Percentiles rank a stretch among this genome's conserved stretches.
Conservation (phyloP, 2,797 vertebrate genomes). For the Coranthus polyacanthus region DNA sequence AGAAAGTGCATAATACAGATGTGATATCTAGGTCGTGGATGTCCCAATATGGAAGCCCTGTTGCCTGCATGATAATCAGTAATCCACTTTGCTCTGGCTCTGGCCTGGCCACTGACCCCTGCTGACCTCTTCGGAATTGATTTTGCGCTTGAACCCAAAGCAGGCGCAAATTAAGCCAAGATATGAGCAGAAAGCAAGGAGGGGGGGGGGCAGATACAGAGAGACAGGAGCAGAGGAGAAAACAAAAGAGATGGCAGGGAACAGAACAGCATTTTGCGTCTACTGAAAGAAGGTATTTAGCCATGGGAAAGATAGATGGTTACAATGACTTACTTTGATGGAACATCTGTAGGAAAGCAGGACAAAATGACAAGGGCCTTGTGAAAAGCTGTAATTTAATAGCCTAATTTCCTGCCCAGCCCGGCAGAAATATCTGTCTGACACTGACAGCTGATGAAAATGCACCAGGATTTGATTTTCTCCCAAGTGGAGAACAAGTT, state of each 20-base stretch:
- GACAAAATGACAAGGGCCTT: slow-evolving; percentile 85
- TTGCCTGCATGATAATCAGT: slow-evolving; percentile 89
- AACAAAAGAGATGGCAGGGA: slow-evolving; percentile 32
- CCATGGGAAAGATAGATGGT: slow-evolving; percentile 90
- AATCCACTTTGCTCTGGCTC: slow-evolving; percentile 86
- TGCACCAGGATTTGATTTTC: slow-evolving; percentile 89
- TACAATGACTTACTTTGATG: slow-evolving; percentile 92
- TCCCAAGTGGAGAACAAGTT: slow-evolving; percentile 88
- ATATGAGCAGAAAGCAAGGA: slow-evolving; percentile 71
- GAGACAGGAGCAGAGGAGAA: slow-evolving; percentile 22
- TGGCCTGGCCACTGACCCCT: slow-evolving; percentile 87
- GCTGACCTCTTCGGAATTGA: slow-evolving; percentile 94
- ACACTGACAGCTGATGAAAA: slow-evolving; percentile 94
- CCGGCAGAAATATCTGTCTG: slow-evolving; percentile 89
- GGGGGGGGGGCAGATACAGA: slow-evolving; percentile 7
- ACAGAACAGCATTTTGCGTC: slow-evolving; percentile 50
- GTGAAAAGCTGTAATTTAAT: slow-evolving; percentile 93
- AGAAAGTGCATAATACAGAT: slow-evolving; percentile 62
- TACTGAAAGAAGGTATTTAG: slow-evolving; percentile 88
- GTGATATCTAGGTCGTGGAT: slow-evolving; percentile 69
- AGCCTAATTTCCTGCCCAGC: slow-evolving; percentile 94
- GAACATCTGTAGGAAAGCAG: slow-evolving; percentile 89
- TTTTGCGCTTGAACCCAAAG: slow-evolving; percentile 92
- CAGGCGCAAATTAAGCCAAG: slow-evolving; percentile 90
- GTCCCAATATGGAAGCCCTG: slow-evolving; percentile 70